phyloP scores from a whole-genome alignment of 2,113 vertebrate species.

The Neomonachus schauinslandi region DNA sequence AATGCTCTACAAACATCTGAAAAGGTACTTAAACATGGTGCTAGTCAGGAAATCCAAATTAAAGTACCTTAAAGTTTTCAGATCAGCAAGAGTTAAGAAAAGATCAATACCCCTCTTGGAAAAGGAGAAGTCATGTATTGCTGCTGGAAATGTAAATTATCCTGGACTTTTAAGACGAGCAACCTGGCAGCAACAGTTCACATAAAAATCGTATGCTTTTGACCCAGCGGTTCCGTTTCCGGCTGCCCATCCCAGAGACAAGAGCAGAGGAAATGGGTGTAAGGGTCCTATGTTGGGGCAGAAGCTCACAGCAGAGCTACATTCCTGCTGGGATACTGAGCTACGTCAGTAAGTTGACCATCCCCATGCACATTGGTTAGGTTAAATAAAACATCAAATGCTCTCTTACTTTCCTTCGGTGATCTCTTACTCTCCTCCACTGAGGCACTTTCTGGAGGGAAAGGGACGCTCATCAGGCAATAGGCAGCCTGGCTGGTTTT shows the following conservation, averaged over 20 bases:
- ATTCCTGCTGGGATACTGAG: not conserved
- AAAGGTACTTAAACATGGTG: not conserved
- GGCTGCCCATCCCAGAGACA: not conserved
- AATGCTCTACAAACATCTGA: not conserved
- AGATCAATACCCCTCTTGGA: not conserved
- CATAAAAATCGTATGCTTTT: not conserved
- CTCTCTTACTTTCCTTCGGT: not conserved
- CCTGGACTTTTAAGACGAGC: not conserved
- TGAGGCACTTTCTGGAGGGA: not conserved
- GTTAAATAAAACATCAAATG: not conserved
- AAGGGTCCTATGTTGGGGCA: not conserved
- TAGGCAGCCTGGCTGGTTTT: conserved; percentile 50
- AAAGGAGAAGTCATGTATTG: not conserved
- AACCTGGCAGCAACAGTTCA: not conserved
- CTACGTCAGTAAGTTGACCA: not conserved
- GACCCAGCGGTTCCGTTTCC: not conserved
- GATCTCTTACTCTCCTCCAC: not conserved
- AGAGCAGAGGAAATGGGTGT: not conserved
- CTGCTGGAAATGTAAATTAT: not conserved
- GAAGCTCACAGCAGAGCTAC: not conserved
- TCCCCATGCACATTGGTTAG: not conserved
- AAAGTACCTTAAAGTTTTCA: conserved; percentile 18
- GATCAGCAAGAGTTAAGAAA: not conserved
- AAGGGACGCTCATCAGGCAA: conserved; percentile 63
- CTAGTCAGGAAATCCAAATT: not conserved